These are phyloP conservation scores for Rutpela maculata DNA, from an alignment of 2,888 invertebrate species.

Conservation along the genomic window DNA sequence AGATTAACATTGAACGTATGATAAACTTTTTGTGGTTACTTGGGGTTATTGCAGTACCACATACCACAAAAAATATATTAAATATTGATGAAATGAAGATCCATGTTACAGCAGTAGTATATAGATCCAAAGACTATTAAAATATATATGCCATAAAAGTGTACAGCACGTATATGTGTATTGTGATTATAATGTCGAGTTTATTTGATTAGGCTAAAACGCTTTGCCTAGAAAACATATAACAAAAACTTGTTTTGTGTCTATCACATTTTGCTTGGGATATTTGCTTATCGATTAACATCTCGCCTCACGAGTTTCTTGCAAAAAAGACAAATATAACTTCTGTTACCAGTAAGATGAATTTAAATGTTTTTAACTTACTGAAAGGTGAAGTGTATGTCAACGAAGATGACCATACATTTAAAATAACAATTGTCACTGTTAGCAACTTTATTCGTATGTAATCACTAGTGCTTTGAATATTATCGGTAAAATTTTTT, in stretches of 20 bases:
- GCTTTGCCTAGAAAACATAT: constrained; percentile 7
- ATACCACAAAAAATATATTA: too few relatives aligned
- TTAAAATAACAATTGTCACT: too few relatives aligned
- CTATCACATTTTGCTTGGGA: neutral
- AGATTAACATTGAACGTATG: too few relatives aligned
- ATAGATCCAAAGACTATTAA: neutral
- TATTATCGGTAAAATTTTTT: too few relatives aligned
- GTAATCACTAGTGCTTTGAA: too few relatives aligned
- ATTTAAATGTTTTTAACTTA: neutral
- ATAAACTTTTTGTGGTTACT: too few relatives aligned
- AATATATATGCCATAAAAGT: neutral
- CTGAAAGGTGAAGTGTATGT: neutral
- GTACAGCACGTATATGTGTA: neutral
- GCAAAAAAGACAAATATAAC: neutral
- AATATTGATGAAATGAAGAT: too few relatives aligned
- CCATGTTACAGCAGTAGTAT: too few relatives aligned
- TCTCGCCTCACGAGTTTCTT: neutral
- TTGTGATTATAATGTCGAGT: constrained; percentile 14
- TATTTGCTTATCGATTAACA: constrained; percentile 4
- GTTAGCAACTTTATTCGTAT: too few relatives aligned
- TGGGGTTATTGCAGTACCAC: too few relatives aligned
- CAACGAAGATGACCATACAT: too few relatives aligned
- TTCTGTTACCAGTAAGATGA: neutral
- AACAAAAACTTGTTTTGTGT: constrained; percentile 17
- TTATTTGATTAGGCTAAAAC: constrained; percentile 23